Percentiles rank a stretch among this genome's conserved stretches.
phyloP scores from a whole-genome alignment of 2,888 invertebrate species.

The Microchrysa polita region DNA sequence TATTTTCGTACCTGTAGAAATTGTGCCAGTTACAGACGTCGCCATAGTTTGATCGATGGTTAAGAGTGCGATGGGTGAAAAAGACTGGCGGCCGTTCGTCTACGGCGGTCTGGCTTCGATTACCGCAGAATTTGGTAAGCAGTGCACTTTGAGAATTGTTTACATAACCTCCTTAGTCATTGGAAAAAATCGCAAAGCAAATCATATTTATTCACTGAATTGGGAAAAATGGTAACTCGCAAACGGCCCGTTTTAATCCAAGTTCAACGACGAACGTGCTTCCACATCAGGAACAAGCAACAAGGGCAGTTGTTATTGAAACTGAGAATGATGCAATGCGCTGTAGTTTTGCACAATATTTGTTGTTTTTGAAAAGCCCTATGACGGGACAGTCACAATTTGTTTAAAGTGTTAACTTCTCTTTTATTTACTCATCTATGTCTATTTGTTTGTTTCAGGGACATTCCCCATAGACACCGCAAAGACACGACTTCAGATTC shows the following conservation, averaged over 20 bases:
- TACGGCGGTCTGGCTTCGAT: conserved; percentile 95
- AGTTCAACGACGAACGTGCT: no score
- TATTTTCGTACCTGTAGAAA: conserved; percentile 55
- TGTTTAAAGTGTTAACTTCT: no score
- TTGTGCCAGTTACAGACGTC: background rate
- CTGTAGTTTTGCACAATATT: background rate
- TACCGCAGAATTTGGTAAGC: conserved; percentile 90
- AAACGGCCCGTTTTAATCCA: no score
- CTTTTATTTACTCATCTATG: background rate
- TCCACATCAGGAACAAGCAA: no score
- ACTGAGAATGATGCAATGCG: background rate
- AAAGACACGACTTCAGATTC: conserved; percentile 92
- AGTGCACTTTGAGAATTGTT: background rate
- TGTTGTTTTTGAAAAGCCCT: conserved; percentile 22
- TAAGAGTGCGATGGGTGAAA: conserved; percentile 73
- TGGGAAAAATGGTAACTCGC: no score
- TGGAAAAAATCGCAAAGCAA: no score
- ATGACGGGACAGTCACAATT: no score
- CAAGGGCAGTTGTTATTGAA: conserved; percentile 1
- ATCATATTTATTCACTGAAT: no score
- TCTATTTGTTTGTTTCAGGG: conserved; percentile 66
- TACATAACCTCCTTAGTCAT: conserved; percentile 28
- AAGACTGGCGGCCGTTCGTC: conserved; percentile 92
- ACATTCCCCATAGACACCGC: conserved; percentile 97
- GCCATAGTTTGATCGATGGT: no score